These are phyloP conservation scores for Serripes groenlandicus DNA, from an alignment of 2,888 invertebrate genomes.

Conservation along the genomic window DNA sequence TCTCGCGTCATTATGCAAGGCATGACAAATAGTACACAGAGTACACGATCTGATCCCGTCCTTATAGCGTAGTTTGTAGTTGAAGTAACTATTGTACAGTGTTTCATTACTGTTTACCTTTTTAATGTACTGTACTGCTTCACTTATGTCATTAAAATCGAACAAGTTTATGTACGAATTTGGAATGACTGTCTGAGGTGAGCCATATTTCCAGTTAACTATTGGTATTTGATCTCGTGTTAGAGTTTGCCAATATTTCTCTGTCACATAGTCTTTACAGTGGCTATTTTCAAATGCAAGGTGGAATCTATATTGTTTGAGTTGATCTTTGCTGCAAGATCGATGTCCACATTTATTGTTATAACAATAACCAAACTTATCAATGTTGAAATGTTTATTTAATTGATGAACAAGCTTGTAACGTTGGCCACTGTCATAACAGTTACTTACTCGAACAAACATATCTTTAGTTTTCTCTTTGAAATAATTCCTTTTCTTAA, in stretches of 20 bases:
- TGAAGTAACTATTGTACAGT: slow-evolving; percentile 74
- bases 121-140: slow-evolving; percentile 61
- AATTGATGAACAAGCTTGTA: slow-evolving; percentile 54
- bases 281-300: slow-evolving; percentile 75
- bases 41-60: slow-evolving; percentile 54
- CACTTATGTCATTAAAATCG: slow-evolving; percentile 61
- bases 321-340: slow-evolving; percentile 51
- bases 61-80: slow-evolving; percentile 68
- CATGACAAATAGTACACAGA: slow-evolving; percentile 73
- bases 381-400: slow-evolving; percentile 55
- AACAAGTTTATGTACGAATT: slow-evolving; percentile 66
- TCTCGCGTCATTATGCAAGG: slow-evolving; percentile 64
- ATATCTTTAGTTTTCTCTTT: slow-evolving; percentile 51
- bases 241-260: slow-evolving; percentile 76
- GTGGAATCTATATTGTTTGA: slow-evolving; percentile 75
- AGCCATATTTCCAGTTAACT: slow-evolving; percentile 70
- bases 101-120: slow-evolving; percentile 66
- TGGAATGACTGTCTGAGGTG: slow-evolving; percentile 42
- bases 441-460: slow-evolving; percentile 52
- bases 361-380: slow-evolving; percentile 74
- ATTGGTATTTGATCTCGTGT: slow-evolving; percentile 72
- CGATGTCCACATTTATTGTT: slow-evolving; percentile 53
- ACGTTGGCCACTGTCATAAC: slow-evolving; percentile 56
- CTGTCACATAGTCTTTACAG: slow-evolving; percentile 76
- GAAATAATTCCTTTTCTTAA: slow-evolving; percentile 48